Base-by-base conservation (phyloP, 1,140 invertebrate species). In the Sipha flava region DNA sequence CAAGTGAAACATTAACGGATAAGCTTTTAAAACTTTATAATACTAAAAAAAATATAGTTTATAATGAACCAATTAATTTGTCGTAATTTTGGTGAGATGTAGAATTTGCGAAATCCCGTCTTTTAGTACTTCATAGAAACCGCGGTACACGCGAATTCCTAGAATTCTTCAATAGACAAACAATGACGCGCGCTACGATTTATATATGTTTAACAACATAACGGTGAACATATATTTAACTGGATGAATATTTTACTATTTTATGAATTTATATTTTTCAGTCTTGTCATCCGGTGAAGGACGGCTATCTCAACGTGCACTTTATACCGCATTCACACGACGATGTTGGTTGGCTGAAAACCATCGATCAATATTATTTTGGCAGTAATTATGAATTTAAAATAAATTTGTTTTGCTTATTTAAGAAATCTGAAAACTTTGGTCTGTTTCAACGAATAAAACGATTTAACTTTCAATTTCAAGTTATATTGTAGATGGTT, bases 301-400 rank as follows among this genome's bases (percentile, higher is more conserved):
- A 72, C 6, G 80, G 59, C 10, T 82, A 82, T 54, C 47, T 83
- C 43, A 96, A 95, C 85, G 92, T 96, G 7, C 94, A 97, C 84
- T 85, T 97, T 6, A 90, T 95, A 0, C 86, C 93, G 0, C 92
- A 93, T 83, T 90, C 91, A 7, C 64, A 66, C 21, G 80, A 81
- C 14, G 93, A 95, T 86, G 92, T 94, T 0, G 93, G 93, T 2
- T 95, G 93, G 93, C 86, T 94, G 31, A 94, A 94, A 86, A 95
- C 93, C 2, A 91, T 93, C 26, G 93, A 95, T 83, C 90, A 95
- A 84, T 95, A 95, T 84, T 95, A 90, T 83, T 92, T 90, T 84
- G 92, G 92, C 84, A 88, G 90, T 90, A 86, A 87, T 87, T 86
- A 80, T 40, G 18, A 12, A 62, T 64, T 18, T 4, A 40, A 6